Conservation (phyloP, 1,140 invertebrate genomes). For the Rhopalosiphum padi region DNA sequence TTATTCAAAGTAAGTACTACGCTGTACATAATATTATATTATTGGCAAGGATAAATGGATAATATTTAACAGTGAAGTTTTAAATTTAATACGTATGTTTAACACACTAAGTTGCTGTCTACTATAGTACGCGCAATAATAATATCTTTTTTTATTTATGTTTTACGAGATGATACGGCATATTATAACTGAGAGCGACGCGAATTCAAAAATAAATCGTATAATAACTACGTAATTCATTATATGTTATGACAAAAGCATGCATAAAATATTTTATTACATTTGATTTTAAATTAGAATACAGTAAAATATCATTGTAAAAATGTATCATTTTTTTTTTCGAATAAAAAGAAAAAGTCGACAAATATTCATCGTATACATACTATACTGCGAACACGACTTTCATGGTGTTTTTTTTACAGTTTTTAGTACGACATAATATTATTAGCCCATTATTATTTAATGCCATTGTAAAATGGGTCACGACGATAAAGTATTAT, state of each 20-base stretch:
- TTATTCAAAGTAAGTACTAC: too few species aligned
- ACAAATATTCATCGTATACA: background rate
- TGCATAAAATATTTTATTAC: background rate
- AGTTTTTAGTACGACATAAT: background rate
- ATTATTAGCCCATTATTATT: constrained; percentile 16
- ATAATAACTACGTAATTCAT: background rate
- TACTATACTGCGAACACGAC: background rate
- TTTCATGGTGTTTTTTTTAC: background rate
- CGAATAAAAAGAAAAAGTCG: background rate
- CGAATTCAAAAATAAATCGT: background rate
- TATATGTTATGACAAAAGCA: background rate
- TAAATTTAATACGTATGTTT: background rate
- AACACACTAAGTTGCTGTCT: background rate
- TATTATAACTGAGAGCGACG: background rate
- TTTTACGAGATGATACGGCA: background rate
- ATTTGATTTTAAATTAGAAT: constrained; percentile 19
- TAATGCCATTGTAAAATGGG: background rate
- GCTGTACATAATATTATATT: background rate
- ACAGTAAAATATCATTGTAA: constrained; percentile 18
- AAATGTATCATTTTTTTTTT: background rate
- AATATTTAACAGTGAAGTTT: background rate
- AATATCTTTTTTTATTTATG: background rate
- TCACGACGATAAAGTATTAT: background rate
- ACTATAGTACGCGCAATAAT: background rate
- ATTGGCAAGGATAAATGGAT: background rate